Evolutionary conservation across 2,797 vertebrate genomes (phyloP).

Genomic region (Acipenser transmontanus): DNA sequence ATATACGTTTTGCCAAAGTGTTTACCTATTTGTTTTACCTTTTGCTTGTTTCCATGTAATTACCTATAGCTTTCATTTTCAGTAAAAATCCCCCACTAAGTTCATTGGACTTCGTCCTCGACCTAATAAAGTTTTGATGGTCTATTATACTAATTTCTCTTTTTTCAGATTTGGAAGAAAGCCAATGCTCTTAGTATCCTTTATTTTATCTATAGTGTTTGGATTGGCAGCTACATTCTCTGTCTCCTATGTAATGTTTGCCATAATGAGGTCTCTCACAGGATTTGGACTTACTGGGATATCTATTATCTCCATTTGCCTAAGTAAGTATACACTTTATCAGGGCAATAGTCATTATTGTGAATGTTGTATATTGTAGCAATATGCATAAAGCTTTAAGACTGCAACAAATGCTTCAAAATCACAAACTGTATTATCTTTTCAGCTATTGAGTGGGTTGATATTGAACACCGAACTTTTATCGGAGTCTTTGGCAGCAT

Average conservation of each 20-base stretch:
- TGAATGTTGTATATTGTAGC: no score
- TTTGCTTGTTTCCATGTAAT: no score
- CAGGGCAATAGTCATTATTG: no score
- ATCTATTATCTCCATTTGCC: slow-evolving; percentile 41
- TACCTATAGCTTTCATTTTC: no score
- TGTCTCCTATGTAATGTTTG: slow-evolving; percentile 41
- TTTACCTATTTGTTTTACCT: no score
- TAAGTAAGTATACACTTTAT: slow-evolving; percentile 39
- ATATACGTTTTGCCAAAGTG: no score
- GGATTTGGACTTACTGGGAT: slow-evolving; percentile 51
- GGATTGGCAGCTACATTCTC: slow-evolving; percentile 47
- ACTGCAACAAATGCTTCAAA: no score
- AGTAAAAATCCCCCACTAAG: no score
- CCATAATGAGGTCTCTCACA: slow-evolving; percentile 49
- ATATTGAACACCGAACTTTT: slow-evolving; percentile 56
- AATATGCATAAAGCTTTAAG: no score
- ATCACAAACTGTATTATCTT: not conserved
- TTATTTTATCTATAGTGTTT: slow-evolving; percentile 35
- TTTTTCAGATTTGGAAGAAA: slow-evolving; percentile 50
- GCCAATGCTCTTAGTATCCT: slow-evolving; percentile 43
- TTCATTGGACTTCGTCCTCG: no score
- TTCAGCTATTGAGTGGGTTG: slow-evolving; percentile 68
- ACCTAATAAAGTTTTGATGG: no score
- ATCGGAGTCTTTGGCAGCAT: slow-evolving; percentile 56
- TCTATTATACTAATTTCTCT: not conserved